These are phyloP conservation scores for Salvelinus alpinus DNA, from an alignment of 2,113 vertebrate species.

Conservation along the genomic window DNA sequence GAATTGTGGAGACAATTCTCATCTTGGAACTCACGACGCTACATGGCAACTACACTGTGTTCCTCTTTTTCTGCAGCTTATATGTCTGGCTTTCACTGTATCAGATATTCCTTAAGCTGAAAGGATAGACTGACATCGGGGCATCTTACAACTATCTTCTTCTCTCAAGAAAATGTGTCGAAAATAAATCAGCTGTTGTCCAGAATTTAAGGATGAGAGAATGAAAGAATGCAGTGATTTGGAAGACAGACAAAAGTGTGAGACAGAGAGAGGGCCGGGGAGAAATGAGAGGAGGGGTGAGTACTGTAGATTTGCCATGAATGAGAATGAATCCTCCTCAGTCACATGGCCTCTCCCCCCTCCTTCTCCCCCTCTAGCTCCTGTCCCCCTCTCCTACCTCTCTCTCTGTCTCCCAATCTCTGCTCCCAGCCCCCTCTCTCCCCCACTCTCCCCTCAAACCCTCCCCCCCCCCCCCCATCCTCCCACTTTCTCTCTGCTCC, in stretches of 20 bases:
- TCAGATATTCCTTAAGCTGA: background rate
- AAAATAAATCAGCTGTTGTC: background rate
- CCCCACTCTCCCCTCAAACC: constrained; percentile 3
- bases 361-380: background rate
- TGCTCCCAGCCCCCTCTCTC: constrained; percentile 33
- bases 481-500: constrained; percentile 17
- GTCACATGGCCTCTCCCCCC: constrained; percentile 30
- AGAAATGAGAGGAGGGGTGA: background rate
- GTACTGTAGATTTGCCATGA: constrained; percentile 39
- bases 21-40: background rate
- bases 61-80: background rate
- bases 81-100: background rate
- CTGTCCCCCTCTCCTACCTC: background rate
- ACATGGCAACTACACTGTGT: background rate
- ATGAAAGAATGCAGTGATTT: background rate
- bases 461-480: constrained; percentile 16
- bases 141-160: background rate
- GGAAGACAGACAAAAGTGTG: background rate
- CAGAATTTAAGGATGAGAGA: background rate
- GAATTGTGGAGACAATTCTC: background rate
- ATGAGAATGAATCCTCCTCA: constrained; percentile 27
- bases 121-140: background rate
- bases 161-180: background rate
- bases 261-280: background rate
- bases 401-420: constrained; percentile 18